Conservation (phyloP, 1,140 invertebrate species). For the Zaprionus capensis region DNA sequence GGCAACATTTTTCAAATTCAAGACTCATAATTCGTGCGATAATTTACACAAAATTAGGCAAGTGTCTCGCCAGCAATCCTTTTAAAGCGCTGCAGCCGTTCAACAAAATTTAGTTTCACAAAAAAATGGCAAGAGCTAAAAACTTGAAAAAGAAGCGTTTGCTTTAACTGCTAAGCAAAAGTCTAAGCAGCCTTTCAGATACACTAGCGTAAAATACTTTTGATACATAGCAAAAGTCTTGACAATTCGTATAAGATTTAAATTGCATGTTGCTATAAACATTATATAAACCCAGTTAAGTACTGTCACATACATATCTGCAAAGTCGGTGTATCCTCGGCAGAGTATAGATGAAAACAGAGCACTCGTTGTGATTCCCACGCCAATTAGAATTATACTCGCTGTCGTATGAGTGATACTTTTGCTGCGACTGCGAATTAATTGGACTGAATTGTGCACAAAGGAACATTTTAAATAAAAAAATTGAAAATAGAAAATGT, state of each 20-base stretch:
- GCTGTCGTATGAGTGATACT: conserved; percentile 37
- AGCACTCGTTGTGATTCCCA: conserved; percentile 66
- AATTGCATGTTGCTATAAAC: too few relatives aligned
- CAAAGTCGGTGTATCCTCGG: background rate
- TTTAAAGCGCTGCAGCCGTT: conserved; percentile 59
- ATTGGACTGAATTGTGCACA: conserved; percentile 39
- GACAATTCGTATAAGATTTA: background rate
- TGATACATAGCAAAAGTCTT: too few relatives aligned
- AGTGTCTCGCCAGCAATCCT: conserved; percentile 74
- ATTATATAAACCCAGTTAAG: too few relatives aligned
- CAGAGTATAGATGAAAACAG: background rate
- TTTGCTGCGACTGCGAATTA: conserved; percentile 44
- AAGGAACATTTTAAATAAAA: conserved; percentile 16
- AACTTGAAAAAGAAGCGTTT: conserved; percentile 12
- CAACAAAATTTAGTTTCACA: conserved; percentile 21
- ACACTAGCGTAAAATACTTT: background rate
- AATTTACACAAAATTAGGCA: conserved; percentile 82
- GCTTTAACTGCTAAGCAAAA: background rate
- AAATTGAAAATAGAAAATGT: conserved; percentile 29
- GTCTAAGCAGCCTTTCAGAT: background rate
- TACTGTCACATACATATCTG: background rate
- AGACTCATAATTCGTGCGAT: conserved; percentile 81
- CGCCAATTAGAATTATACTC: conserved; percentile 72
- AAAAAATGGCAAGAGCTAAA: conserved; percentile 4
- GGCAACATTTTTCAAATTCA: conserved; percentile 75